Conservation (phyloP, 2,797 vertebrate genomes). For the Onychomys arenicola region DNA sequence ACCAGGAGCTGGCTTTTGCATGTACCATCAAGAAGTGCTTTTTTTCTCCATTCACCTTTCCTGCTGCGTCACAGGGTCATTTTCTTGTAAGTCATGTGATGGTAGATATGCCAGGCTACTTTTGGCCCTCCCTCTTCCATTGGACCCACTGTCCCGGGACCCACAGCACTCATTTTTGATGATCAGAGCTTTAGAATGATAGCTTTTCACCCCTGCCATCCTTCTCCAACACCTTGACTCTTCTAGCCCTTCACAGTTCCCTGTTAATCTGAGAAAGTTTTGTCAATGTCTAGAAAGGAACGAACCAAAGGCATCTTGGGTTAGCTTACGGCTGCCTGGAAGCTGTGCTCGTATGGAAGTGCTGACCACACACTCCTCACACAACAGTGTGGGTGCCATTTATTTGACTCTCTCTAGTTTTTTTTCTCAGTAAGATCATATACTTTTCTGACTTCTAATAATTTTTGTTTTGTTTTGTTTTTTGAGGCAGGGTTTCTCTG, state of each 20-base stretch:
- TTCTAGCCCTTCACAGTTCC: neutral
- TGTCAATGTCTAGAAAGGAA: neutral
- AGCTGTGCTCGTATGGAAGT: neutral
- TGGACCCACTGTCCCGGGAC: neutral
- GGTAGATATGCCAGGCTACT: neutral
- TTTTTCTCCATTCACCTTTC: neutral
- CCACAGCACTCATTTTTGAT: neutral
- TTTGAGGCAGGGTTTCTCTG: neutral
- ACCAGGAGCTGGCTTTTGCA: neutral
- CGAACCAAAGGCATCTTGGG: neutral
- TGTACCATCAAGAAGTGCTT: neutral
- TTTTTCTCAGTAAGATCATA: slow-evolving; percentile 16
- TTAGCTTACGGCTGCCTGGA: neutral
- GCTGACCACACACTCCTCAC: neutral
- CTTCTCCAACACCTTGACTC: neutral
- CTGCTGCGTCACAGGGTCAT: neutral
- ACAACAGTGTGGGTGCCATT: neutral
- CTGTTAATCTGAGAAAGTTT: neutral
- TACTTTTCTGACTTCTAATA: neutral
- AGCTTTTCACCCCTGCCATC: neutral
- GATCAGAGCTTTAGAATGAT: neutral
- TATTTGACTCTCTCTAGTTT: neutral
- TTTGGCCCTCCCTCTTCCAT: neutral
- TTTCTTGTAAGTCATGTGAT: neutral
- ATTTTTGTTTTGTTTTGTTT: neutral